A percentile compares a stretch with the other conserved stretches of the same genome.
Evolutionary conservation across 2,797 vertebrate genomes (phyloP).

Genomic region (Antrozous pallidus): DNA sequence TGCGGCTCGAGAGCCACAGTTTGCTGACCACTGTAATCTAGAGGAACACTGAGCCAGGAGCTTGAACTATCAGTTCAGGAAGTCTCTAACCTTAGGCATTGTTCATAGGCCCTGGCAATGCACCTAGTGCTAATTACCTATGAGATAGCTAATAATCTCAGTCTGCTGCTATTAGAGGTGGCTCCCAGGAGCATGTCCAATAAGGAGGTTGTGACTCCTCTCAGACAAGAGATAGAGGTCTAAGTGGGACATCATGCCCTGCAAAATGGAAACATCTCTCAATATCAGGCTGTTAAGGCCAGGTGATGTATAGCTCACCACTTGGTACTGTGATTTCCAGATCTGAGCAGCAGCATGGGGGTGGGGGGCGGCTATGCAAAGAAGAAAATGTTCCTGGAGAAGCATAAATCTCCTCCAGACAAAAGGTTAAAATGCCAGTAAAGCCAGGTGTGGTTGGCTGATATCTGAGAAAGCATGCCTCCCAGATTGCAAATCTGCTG

Average conservation of each 20-base stretch:
- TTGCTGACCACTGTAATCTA: background rate
- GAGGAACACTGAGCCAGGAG: background rate
- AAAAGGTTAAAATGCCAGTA: conserved; percentile 14
- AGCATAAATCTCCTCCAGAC: background rate
- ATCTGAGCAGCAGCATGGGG: background rate
- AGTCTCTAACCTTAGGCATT: background rate
- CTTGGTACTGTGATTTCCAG: background rate
- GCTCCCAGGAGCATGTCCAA: background rate
- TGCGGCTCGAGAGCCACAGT: too few relatives aligned
- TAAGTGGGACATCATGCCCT: background rate
- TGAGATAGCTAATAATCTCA: background rate
- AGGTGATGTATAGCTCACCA: background rate
- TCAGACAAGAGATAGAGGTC: background rate
- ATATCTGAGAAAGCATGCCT: conserved; percentile 64
- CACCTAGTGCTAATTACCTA: background rate
- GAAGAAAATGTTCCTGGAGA: background rate
- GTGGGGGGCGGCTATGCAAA: background rate
- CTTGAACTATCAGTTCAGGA: background rate
- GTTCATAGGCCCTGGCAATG: background rate
- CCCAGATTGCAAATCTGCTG: conserved; percentile 54
- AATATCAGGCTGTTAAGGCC: background rate
- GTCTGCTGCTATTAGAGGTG: background rate
- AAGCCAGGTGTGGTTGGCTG: conserved; percentile 28
- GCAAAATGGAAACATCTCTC: background rate
- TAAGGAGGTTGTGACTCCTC: background rate